These are phyloP conservation scores for Peribatodes rhomboidaria DNA, from an alignment of 2,888 invertebrate species.

Conservation along the genomic window DNA sequence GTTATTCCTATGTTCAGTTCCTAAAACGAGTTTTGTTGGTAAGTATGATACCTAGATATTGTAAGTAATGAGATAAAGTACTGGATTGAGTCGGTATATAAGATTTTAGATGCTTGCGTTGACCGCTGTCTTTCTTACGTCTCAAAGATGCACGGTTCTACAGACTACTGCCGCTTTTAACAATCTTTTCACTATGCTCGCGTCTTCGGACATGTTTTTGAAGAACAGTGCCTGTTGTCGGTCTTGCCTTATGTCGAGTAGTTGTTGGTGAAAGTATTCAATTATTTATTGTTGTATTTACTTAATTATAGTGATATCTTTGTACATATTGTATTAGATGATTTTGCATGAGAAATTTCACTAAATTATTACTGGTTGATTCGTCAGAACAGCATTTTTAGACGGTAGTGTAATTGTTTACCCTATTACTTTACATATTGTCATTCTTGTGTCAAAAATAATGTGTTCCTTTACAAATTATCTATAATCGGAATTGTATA, in stretches of 20 bases:
- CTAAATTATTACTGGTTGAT: slow-evolving; percentile 4
- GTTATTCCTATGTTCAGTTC: slow-evolving; percentile 9
- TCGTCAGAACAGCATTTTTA: not conserved
- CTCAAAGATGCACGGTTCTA: slow-evolving; percentile 45
- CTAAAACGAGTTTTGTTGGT: slow-evolving; percentile 9
- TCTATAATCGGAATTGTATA: slow-evolving; percentile 31
- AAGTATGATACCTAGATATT: not conserved
- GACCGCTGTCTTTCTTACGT: slow-evolving; percentile 45
- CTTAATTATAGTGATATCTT: slow-evolving; percentile 28
- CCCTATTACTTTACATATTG: slow-evolving; percentile 13
- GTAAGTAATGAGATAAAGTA: slow-evolving; percentile 32
- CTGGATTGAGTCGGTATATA: slow-evolving; percentile 37
- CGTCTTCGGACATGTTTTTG: slow-evolving; percentile 36
- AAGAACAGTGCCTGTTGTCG: slow-evolving; percentile 15
- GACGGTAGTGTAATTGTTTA: slow-evolving; percentile 4
- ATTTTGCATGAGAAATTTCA: slow-evolving; percentile 23
- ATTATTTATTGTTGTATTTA: slow-evolving; percentile 47
- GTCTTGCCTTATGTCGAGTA: slow-evolving; percentile 32
- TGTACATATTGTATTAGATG: slow-evolving; percentile 35
- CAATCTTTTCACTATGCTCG: slow-evolving; percentile 26
- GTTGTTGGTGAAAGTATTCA: slow-evolving; percentile 45
- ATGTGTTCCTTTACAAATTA: slow-evolving; percentile 54
- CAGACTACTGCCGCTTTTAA: slow-evolving; percentile 30
- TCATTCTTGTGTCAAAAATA: slow-evolving; percentile 53
- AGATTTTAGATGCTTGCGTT: slow-evolving; percentile 27